phyloP scores from a whole-genome alignment of 2,888 invertebrate species.

The Eudasyphora cyanicolor region DNA sequence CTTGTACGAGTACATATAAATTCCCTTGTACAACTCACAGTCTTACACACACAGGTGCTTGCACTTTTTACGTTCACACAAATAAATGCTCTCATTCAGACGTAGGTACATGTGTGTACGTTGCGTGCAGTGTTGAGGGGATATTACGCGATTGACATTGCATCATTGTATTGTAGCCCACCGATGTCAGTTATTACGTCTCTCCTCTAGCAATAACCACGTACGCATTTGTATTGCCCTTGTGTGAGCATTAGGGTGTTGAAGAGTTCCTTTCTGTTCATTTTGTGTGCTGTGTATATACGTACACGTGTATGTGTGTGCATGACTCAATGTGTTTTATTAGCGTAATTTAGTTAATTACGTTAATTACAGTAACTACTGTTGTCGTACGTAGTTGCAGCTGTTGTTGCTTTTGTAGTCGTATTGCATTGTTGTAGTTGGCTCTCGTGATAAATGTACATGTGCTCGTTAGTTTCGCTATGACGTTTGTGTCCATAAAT shows the following conservation, averaged over 20 bases:
- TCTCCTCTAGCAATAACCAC: too few species aligned
- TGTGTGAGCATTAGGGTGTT: not conserved
- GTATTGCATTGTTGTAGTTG: not conserved
- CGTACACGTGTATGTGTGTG: not conserved
- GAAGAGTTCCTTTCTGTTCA: not conserved
- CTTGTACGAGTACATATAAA: not conserved
- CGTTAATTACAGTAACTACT: conserved; percentile 47
- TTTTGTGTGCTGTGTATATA: not conserved
- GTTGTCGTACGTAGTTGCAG: not conserved
- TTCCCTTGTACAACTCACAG: not conserved
- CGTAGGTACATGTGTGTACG: not conserved
- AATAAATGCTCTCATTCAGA: not conserved
- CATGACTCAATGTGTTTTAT: conserved; percentile 15
- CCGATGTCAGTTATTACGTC: too few species aligned
- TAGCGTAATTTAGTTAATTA: conserved; percentile 53
- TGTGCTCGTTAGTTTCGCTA: not conserved
- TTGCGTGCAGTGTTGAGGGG: not conserved
- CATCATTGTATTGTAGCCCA: not conserved
- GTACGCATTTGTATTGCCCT: not conserved
- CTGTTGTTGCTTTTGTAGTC: not conserved
- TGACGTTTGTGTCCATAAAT: not conserved
- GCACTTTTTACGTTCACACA: not conserved
- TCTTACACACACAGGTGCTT: not conserved
- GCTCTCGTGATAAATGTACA: not conserved
- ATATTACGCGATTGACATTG: conserved; percentile 1